Percentiles rank a stretch among this genome's conserved stretches.
These are phyloP conservation scores for Ranitomeya imitator DNA, from an alignment of 2,113 vertebrate species.

Conservation along the genomic window DNA sequence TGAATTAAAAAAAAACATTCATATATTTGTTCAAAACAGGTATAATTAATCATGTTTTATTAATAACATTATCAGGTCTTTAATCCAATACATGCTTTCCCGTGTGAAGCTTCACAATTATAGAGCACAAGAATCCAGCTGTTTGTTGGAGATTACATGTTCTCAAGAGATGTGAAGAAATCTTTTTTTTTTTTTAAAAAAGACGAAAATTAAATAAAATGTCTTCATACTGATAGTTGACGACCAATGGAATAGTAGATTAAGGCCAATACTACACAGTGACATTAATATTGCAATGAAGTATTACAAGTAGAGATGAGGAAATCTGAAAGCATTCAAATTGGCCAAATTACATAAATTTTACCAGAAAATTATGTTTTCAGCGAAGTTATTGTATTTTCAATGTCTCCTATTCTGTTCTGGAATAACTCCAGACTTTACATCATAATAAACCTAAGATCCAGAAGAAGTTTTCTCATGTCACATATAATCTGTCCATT, in stretches of 20 bases:
- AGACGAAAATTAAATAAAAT: neutral
- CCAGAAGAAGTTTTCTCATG: too few relatives aligned
- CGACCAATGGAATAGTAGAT: neutral
- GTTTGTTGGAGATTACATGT: conserved; percentile 5
- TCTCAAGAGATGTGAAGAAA: conserved; percentile 12
- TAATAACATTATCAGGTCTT: neutral
- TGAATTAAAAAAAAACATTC: neutral
- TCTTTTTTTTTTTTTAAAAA: neutral
- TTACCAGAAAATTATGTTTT: too few relatives aligned
- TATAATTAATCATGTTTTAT: neutral
- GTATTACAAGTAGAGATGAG: too few relatives aligned
- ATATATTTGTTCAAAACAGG: neutral
- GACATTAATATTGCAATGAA: too few relatives aligned
- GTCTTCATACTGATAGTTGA: neutral
- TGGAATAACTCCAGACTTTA: too few relatives aligned
- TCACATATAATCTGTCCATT: too few relatives aligned
- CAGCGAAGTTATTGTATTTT: too few relatives aligned
- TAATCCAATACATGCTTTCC: neutral
- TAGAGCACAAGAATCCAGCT: conserved; percentile 15
- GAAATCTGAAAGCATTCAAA: too few relatives aligned
- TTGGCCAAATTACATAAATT: too few relatives aligned
- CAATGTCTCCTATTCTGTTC: too few relatives aligned
- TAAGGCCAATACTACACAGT: neutral
- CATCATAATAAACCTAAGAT: too few relatives aligned
- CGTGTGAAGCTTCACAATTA: neutral